Conservation (phyloP, 2,888 invertebrate species). For the Drosophila yooni region DNA sequence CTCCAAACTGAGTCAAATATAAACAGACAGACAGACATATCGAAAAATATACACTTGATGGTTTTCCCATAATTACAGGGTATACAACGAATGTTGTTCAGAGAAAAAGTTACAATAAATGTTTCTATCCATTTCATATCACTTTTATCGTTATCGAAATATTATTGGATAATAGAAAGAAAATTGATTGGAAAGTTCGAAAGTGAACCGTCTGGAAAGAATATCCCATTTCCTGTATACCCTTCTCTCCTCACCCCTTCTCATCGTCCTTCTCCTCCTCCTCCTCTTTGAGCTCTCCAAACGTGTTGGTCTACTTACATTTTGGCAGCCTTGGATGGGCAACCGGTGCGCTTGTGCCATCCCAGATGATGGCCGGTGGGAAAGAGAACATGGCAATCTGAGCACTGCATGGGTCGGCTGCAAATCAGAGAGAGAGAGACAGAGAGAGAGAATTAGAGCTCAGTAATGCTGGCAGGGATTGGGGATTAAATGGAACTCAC, state of each 20-base stretch:
- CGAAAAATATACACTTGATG: no score
- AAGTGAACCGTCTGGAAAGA: background rate
- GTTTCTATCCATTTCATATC: background rate
- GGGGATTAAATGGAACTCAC: constrained; percentile 59
- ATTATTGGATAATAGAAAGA: no score
- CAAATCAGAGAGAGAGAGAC: background rate
- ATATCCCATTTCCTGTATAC: background rate
- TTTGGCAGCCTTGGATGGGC: constrained; percentile 83
- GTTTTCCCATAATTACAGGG: background rate
- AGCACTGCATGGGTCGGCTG: constrained; percentile 85
- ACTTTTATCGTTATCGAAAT: background rate
- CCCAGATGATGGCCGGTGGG: constrained; percentile 85
- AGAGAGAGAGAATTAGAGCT: background rate
- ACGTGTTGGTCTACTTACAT: constrained; percentile 64
- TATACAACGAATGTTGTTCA: background rate
- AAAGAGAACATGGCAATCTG: constrained; percentile 83
- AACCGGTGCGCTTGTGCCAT: constrained; percentile 85
- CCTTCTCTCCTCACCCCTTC: background rate
- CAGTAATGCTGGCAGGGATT: background rate
- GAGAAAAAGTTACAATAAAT: background rate
- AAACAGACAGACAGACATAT: no score
- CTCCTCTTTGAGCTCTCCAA: no score
- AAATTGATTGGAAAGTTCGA: no score
- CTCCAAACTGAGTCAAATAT: no score
- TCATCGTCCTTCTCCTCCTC: background rate